Percentiles rank a stretch among this genome's conserved stretches.
These are phyloP conservation scores for Temnopleurus reevesii DNA, from an alignment of 53 echinoderm and acorn worm genomes.

Conservation along the genomic window DNA sequence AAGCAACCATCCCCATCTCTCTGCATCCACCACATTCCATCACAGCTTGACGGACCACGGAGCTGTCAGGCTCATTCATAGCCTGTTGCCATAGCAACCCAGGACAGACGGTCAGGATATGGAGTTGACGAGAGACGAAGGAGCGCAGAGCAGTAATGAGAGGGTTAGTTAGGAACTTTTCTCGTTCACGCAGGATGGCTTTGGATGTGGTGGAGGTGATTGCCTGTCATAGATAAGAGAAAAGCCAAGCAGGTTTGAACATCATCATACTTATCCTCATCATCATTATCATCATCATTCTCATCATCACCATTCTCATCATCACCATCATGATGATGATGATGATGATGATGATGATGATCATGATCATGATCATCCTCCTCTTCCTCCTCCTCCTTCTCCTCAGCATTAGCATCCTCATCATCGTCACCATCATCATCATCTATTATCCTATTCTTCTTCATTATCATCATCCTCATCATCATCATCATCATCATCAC, in stretches of 20 bases:
- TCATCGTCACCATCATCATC: background rate
- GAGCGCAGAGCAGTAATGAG: slow-evolving; percentile 69
- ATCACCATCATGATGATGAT: background rate
- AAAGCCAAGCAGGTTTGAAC: background rate
- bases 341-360: background rate
- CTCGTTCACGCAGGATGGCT: slow-evolving; percentile 68
- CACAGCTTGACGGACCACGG: slow-evolving; percentile 69
- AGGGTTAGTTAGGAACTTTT: slow-evolving; percentile 74
- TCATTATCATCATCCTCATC: background rate
- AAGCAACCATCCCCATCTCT: slow-evolving; percentile 64
- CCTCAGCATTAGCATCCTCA: background rate
- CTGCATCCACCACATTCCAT: slow-evolving; percentile 16
- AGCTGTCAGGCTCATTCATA: slow-evolving; percentile 79
- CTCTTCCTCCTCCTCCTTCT: background rate
- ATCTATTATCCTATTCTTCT: background rate
- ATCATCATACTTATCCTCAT: background rate
- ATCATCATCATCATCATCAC: too few species aligned
- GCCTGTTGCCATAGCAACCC: slow-evolving; percentile 92
- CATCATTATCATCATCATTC: background rate
- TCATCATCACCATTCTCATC: background rate
- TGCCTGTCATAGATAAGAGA: background rate
- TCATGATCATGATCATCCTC: background rate
- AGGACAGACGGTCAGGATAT: slow-evolving; percentile 84
- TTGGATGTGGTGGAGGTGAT: slow-evolving; percentile 51
- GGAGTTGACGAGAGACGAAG: slow-evolving; percentile 81